phyloP scores from a whole-genome alignment of 2,113 vertebrate species.

The Thalassoma bifasciatum region DNA sequence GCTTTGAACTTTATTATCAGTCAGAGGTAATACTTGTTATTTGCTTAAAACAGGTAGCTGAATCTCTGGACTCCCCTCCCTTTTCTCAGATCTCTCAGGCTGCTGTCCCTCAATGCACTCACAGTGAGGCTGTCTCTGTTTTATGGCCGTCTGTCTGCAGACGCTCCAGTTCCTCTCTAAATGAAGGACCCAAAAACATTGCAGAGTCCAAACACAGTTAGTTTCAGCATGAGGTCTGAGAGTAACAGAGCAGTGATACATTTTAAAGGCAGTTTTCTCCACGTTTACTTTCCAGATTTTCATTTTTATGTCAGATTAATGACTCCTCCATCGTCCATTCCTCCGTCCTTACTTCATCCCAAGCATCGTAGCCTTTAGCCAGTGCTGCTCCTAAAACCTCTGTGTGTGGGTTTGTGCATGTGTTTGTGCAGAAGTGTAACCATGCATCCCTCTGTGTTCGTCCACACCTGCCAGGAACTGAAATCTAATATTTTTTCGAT shows the following conservation, averaged over 20 bases:
- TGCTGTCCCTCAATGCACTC: conserved; percentile 14
- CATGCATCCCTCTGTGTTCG: conserved; percentile 41
- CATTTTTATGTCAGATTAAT: conserved; percentile 30
- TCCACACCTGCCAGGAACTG: conserved; percentile 34
- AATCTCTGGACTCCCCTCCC: neutral
- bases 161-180: conserved; percentile 65
- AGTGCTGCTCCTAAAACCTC: no score
- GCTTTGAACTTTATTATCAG: no score
- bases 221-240: conserved; percentile 43
- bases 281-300: conserved; percentile 34
- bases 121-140: conserved; percentile 51
- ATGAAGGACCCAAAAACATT: conserved; percentile 42
- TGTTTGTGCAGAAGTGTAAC: conserved; percentile 10
- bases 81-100: conserved; percentile 14
- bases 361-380: conserved; percentile 11
- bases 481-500: conserved; percentile 52
- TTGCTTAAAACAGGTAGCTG: neutral
- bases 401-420: conserved; percentile 4
- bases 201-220: conserved; percentile 42
- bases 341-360: neutral
- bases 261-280: conserved; percentile 47
- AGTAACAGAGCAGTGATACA: conserved; percentile 17
- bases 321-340: conserved; percentile 19
- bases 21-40: no score
- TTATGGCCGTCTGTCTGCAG: conserved; percentile 63